Conservation (phyloP, 2,113 vertebrate genomes). For the Cichladusa arquata region DNA sequence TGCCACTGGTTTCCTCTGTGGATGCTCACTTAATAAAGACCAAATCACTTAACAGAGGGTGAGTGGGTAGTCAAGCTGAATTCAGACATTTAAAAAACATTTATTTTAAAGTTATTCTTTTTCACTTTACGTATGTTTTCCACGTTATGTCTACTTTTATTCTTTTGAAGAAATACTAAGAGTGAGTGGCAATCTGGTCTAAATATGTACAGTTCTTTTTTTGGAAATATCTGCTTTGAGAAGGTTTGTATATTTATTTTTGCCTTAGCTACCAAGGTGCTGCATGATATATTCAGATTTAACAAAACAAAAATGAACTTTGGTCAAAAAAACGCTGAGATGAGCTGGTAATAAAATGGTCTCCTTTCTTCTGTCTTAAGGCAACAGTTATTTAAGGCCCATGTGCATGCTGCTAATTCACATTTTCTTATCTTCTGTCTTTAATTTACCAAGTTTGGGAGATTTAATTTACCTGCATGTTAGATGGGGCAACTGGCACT, state of each 20-base stretch:
- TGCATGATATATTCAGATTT: not conserved
- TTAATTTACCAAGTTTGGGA: not conserved
- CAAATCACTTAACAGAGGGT: constrained; percentile 52
- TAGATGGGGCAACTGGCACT: not conserved
- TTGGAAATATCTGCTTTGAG: not conserved
- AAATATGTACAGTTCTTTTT: not conserved
- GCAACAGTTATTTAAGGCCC: not conserved
- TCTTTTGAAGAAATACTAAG: not conserved
- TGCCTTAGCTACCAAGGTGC: not conserved
- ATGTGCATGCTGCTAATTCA: not conserved
- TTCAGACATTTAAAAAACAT: not conserved
- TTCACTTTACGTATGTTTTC: not conserved
- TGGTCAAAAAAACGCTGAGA: not conserved
- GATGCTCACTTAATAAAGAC: constrained; percentile 44
- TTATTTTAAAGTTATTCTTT: constrained; percentile 6
- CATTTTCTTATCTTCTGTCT: not conserved
- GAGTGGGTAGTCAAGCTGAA: constrained; percentile 57
- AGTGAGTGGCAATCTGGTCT: not conserved
- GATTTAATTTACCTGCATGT: not conserved
- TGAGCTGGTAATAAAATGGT: not conserved
- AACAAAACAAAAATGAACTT: not conserved
- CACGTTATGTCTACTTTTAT: not conserved
- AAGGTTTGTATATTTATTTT: not conserved
- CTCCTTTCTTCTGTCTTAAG: not conserved
- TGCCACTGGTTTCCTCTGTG: not conserved